These are phyloP conservation scores for Drosophila ohnishii DNA, from an alignment of 1,140 invertebrate species.

Conservation along the genomic window DNA sequence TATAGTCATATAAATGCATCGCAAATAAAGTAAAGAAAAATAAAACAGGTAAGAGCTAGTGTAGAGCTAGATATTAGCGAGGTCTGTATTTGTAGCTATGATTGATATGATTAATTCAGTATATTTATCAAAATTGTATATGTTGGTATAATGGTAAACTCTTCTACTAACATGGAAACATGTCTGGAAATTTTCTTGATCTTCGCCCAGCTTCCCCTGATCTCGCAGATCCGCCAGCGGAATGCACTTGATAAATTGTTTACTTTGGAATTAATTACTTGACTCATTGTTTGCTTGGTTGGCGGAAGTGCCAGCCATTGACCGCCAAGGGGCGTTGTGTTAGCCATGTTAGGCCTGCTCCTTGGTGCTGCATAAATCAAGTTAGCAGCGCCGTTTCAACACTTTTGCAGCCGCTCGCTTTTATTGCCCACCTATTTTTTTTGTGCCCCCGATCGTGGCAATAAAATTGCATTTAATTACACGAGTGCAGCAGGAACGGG, in stretches of 20 bases:
- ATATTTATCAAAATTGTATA: too few species aligned
- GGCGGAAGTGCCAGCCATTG: conserved; percentile 52
- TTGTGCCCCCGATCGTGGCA: conserved; percentile 66
- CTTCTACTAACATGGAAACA: too few species aligned
- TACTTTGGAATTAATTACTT: conserved; percentile 78
- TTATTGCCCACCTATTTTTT: conserved; percentile 62
- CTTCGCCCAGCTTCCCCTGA: background rate
- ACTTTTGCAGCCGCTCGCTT: conserved; percentile 45
- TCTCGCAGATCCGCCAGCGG: conserved; percentile 1
- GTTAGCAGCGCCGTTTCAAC: conserved; percentile 72
- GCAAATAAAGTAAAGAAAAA: background rate
- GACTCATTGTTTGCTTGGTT: conserved; percentile 69
- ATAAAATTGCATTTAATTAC: conserved; percentile 81
- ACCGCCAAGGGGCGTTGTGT: conserved; percentile 41
- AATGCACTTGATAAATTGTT: conserved; percentile 76
- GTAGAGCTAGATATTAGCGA: background rate
- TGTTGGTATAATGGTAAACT: too few species aligned
- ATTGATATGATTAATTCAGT: too few species aligned
- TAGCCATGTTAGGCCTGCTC: conserved; percentile 25
- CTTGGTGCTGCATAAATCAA: conserved; percentile 70
- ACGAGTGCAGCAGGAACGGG: conserved; percentile 30
- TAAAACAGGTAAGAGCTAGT: background rate
- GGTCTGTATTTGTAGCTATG: too few species aligned
- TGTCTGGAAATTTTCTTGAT: background rate
- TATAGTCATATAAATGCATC: background rate